These are phyloP conservation scores for Cyclura pinguis DNA, from an alignment of 2,797 vertebrate species.

Conservation along the genomic window DNA sequence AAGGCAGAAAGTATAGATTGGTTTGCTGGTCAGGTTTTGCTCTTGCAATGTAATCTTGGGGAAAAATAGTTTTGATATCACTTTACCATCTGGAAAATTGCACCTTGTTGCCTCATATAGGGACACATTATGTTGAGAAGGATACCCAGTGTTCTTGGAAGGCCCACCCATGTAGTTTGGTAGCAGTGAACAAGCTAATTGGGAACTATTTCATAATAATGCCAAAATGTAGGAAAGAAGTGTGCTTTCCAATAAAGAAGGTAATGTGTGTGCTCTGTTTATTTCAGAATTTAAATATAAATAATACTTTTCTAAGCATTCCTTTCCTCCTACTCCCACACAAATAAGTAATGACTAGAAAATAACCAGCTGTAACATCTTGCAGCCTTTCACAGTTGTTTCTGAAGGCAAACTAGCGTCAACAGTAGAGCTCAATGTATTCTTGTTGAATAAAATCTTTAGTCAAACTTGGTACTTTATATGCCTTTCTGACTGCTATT, in stretches of 20 bases:
- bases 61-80: not conserved
- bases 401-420: conserved; percentile 21
- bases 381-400: conserved; percentile 32
- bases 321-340: conserved; percentile 16
- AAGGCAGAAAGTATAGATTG: conserved; percentile 37
- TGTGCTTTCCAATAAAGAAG: conserved; percentile 50
- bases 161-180: not conserved
- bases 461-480: conserved; percentile 50
- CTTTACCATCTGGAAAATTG: conserved; percentile 21
- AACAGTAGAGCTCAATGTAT: conserved; percentile 42
- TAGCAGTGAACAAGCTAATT: not conserved
- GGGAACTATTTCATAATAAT: not conserved
- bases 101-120: not conserved
- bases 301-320: conserved; percentile 43
- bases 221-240: not conserved
- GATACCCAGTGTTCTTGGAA: not conserved
- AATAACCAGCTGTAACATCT: conserved; percentile 35
- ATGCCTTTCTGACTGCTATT: conserved; percentile 69
- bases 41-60: not conserved
- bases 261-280: conserved; percentile 57
- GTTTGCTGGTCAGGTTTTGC: not conserved
- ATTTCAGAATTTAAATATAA: conserved; percentile 71
- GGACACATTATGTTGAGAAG: not conserved
- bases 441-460: conserved; percentile 39
- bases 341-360: conserved; percentile 52